These are phyloP conservation scores for Philopotamus ludificatus DNA, from an alignment of 1,140 invertebrate genomes.

Conservation along the genomic window DNA sequence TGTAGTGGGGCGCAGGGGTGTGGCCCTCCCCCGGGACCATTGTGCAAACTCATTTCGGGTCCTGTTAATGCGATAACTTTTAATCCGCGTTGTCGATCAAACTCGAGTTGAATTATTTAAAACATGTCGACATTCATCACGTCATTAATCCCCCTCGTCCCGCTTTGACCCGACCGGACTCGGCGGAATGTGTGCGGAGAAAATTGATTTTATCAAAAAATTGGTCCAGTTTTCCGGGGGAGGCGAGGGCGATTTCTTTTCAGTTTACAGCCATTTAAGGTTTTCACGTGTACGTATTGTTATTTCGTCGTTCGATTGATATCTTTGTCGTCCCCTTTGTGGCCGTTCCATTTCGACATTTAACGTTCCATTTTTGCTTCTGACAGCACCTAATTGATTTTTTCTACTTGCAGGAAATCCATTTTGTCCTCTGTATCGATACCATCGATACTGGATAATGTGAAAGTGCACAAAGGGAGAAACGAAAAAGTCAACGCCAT, in stretches of 20 bases:
- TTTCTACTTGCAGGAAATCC: constrained; percentile 38
- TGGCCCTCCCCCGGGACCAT: constrained; percentile 16
- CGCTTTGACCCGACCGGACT: too few species aligned
- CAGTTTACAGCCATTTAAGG: constrained; percentile 33
- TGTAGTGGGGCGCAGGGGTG: constrained; percentile 13
- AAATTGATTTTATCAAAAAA: neutral
- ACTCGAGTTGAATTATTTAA: too few species aligned
- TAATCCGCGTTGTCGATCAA: constrained; percentile 1
- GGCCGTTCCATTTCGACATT: constrained; percentile 38
- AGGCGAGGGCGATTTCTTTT: neutral
- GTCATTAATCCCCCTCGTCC: too few species aligned
- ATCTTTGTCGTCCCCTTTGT: constrained; percentile 40
- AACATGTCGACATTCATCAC: too few species aligned
- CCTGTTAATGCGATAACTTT: constrained; percentile 9
- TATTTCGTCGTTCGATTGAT: constrained; percentile 40
- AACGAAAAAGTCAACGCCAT: too few species aligned
- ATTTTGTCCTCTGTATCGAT: constrained; percentile 38
- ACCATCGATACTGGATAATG: constrained; percentile 32
- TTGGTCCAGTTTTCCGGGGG: neutral
- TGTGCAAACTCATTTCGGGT: constrained; percentile 6
- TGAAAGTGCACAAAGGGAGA: too few species aligned
- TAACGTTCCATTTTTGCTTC: constrained; percentile 42
- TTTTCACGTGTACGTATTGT: constrained; percentile 39
- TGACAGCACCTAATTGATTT: constrained; percentile 43
- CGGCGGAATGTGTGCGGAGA: too few species aligned